Conservation (phyloP, 2,113 vertebrate genomes). For the Saimiri boliviensis region DNA sequence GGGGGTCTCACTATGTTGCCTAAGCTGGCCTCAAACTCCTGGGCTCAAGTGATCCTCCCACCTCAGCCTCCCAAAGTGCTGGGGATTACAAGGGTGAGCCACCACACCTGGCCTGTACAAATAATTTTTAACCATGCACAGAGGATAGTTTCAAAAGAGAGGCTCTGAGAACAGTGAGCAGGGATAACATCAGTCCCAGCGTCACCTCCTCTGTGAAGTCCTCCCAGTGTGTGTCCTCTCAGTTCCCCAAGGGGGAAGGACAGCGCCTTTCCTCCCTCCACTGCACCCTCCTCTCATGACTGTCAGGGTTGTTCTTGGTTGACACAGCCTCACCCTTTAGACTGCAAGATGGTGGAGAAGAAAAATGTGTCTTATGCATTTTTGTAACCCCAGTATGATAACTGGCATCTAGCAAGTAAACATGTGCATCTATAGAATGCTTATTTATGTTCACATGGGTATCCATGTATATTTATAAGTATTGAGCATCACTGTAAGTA, state of each 20-base stretch:
- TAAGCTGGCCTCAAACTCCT: too few relatives aligned
- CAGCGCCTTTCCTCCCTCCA: not conserved
- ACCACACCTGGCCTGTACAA: not conserved
- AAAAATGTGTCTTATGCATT: not conserved
- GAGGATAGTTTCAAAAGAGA: not conserved
- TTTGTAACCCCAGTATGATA: not conserved
- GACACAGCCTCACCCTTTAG: not conserved
- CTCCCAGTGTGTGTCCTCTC: not conserved
- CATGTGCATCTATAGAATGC: not conserved
- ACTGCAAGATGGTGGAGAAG: not conserved
- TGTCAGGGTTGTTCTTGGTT: accelerated
- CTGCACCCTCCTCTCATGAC: not conserved
- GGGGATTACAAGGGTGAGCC: too few relatives aligned
- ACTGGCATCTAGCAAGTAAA: not conserved
- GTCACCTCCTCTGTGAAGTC: not conserved
- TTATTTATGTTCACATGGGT: not conserved
- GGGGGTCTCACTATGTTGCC: too few relatives aligned
- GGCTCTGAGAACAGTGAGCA: not conserved
- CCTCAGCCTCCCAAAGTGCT: too few relatives aligned
- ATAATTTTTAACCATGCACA: not conserved
- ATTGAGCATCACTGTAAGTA: not conserved
- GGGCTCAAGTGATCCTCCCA: too few relatives aligned
- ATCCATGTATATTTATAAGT: not conserved
- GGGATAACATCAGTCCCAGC: not conserved
- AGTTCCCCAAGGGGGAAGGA: not conserved